phyloP scores from a whole-genome alignment of 1,140 invertebrate genomes.

The Nasonia longicornis region DNA sequence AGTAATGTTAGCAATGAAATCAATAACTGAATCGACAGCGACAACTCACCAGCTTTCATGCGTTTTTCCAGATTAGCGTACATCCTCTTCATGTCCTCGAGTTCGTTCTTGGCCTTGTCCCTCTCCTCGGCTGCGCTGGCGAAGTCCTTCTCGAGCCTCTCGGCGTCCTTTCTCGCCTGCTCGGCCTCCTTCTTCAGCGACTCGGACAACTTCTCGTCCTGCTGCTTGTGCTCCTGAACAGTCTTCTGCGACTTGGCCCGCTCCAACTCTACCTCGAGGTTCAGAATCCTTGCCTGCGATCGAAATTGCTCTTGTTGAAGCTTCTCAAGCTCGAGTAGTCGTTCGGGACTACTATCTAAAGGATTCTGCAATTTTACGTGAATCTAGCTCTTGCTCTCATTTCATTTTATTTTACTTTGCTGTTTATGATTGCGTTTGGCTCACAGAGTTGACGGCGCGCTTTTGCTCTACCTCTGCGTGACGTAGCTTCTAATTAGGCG shows the following conservation, averaged over 20 bases:
- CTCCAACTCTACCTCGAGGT: constrained; percentile 82
- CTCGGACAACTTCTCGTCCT: constrained; percentile 68
- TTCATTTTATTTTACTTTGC: background rate
- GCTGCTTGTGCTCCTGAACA: constrained; percentile 71
- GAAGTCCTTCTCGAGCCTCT: constrained; percentile 84
- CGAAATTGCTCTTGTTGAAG: constrained; percentile 39
- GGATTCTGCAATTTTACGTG: constrained; percentile 26
- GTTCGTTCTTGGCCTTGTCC: constrained; percentile 79
- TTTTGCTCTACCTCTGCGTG: constrained; percentile 6
- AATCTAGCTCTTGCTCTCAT: constrained; percentile 18
- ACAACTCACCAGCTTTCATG: constrained; percentile 65
- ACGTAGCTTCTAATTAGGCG: constrained; percentile 13
- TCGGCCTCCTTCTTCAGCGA: constrained; percentile 82
- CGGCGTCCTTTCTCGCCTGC: constrained; percentile 80
- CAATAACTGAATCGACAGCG: background rate
- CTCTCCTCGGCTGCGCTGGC: constrained; percentile 80
- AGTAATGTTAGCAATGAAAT: no score
- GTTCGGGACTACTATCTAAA: constrained; percentile 14
- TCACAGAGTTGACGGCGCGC: background rate
- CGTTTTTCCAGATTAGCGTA: constrained; percentile 80
- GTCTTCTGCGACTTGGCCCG: constrained; percentile 72
- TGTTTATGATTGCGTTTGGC: background rate
- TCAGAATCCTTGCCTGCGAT: constrained; percentile 77
- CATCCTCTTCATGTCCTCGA: constrained; percentile 83
- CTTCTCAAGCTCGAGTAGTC: constrained; percentile 24